Conservation (phyloP, 2,888 invertebrate species). For the Drosophila monieri region DNA sequence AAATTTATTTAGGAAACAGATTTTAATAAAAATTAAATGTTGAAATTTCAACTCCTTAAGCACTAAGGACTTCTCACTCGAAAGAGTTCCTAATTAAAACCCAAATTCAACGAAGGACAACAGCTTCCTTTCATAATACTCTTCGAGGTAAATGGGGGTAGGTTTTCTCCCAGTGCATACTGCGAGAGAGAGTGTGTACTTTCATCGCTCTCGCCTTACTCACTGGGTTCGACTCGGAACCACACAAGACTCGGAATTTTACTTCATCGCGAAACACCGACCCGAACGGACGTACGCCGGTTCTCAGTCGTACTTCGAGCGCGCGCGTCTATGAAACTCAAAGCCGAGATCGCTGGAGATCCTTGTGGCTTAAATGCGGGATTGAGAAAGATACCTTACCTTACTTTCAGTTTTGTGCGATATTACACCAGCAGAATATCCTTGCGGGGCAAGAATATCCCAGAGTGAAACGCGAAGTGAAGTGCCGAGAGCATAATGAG, state of each 20-base stretch:
- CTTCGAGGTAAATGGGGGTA: not conserved
- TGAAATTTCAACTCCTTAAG: no score
- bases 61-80: no score
- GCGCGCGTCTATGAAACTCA: conserved; percentile 29
- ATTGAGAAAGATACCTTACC: conserved; percentile 20
- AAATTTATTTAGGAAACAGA: no score
- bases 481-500: conserved; percentile 54
- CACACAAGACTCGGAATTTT: conserved; percentile 33
- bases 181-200: not conserved
- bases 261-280: conserved; percentile 45
- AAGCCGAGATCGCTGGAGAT: conserved; percentile 47
- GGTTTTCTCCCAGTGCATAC: conserved; percentile 20
- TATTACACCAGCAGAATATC: conserved; percentile 74
- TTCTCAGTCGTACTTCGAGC: conserved; percentile 18
- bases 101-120: not conserved
- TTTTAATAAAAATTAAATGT: no score
- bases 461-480: conserved; percentile 58
- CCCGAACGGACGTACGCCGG: conserved; percentile 48
- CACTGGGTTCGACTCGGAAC: conserved; percentile 9
- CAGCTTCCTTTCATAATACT: not conserved
- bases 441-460: conserved; percentile 10
- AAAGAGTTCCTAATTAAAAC: not conserved
- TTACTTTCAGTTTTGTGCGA: conserved; percentile 45
- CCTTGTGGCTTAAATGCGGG: conserved; percentile 42
- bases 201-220: not conserved